Evolutionary conservation across 2,888 invertebrate genomes (phyloP).

Genomic region (Sceliomorpha sp.): DNA sequence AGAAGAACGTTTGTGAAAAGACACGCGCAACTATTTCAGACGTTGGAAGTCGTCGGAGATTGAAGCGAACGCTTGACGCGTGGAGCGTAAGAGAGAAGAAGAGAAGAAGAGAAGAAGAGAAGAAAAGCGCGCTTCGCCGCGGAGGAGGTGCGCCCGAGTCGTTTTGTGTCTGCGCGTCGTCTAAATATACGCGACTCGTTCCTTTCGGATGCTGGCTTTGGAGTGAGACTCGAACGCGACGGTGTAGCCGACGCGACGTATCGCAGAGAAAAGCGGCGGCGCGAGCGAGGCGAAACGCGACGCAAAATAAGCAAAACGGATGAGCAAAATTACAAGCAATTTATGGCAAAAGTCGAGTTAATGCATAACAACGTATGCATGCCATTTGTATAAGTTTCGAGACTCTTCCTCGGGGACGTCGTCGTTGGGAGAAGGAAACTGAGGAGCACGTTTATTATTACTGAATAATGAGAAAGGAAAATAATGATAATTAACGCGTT

Average conservation of each 20-base stretch:
- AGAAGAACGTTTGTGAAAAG: background rate
- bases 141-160: constrained; percentile 48
- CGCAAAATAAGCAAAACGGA: constrained; percentile 29
- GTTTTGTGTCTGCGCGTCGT: constrained; percentile 58
- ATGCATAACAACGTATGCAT: too few relatives aligned
- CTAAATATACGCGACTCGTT: constrained; percentile 56
- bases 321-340: background rate
- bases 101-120: constrained; percentile 26
- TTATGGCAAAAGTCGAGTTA: too few relatives aligned
- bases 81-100: constrained; percentile 31
- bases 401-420: too few relatives aligned
- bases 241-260: constrained; percentile 31
- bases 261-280: constrained; percentile 39
- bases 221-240: constrained; percentile 46
- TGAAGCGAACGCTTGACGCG: constrained; percentile 46
- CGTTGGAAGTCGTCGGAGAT: constrained; percentile 20
- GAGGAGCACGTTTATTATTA: too few relatives aligned
- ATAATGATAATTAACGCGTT: too few relatives aligned
- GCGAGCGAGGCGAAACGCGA: constrained; percentile 11
- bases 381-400: too few relatives aligned
- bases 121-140: constrained; percentile 46
- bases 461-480: too few relatives aligned
- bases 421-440: too few relatives aligned
- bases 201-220: constrained; percentile 44
- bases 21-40: constrained; percentile 4